Percentiles rank a stretch among this genome's conserved stretches.
Evolutionary conservation across 2,113 vertebrate species (phyloP).

Genomic region (Chlorodrepanis virens): DNA sequence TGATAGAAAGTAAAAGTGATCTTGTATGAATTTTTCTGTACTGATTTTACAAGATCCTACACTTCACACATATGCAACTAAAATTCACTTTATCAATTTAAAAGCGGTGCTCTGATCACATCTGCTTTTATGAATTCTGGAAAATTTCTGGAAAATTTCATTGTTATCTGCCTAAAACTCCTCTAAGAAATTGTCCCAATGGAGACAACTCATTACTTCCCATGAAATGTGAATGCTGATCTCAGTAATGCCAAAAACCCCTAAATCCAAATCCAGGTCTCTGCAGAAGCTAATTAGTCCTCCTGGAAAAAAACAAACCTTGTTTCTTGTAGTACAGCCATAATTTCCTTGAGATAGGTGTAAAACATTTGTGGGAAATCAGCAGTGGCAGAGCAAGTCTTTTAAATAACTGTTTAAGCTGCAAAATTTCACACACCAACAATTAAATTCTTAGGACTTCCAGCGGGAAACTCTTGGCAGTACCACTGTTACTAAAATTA

Average conservation of each 20-base stretch:
- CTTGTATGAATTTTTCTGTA: neutral
- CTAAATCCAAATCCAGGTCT: neutral
- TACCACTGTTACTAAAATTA: neutral
- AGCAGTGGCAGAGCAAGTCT: neutral
- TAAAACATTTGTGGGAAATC: neutral
- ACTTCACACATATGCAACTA: neutral
- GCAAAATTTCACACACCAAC: neutral
- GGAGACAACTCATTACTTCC: neutral
- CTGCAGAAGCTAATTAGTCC: neutral
- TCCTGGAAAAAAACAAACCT: neutral
- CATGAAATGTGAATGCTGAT: neutral
- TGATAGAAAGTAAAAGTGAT: neutral
- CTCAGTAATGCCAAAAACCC: rapidly evolving
- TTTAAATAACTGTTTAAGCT: neutral
- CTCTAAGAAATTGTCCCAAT: neutral
- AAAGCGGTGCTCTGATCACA: neutral
- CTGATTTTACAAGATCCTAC: neutral
- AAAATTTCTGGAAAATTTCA: neutral
- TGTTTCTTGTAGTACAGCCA: neutral
- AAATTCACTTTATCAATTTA: neutral
- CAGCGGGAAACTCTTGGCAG: neutral
- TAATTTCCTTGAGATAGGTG: neutral
- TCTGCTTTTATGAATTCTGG: neutral
- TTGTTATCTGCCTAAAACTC: neutral
- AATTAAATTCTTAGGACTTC: neutral